Evolutionary conservation across 1,140 invertebrate genomes (phyloP).

Genomic region (Tetragonula clypearis): DNA sequence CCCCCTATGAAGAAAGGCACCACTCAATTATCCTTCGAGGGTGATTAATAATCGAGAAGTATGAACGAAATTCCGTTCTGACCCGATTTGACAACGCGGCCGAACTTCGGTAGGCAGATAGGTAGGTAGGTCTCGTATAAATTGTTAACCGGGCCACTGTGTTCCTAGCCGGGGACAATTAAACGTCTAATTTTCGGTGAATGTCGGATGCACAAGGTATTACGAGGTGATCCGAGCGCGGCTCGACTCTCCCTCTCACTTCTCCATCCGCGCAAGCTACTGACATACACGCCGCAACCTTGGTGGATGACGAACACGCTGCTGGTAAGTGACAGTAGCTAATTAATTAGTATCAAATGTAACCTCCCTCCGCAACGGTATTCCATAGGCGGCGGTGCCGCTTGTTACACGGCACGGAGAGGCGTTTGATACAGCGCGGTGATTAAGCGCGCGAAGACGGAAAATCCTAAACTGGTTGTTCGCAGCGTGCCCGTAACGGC

Average conservation of each 20-base stretch:
- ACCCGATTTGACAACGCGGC: not conserved
- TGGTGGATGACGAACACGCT: slow-evolving; percentile 74
- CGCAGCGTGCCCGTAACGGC: not conserved
- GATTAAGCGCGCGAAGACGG: slow-evolving; percentile 49
- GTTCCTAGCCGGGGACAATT: slow-evolving; percentile 22
- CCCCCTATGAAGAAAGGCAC: not conserved
- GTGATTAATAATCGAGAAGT: not conserved
- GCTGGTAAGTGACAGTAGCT: slow-evolving; percentile 74
- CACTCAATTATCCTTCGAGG: not conserved
- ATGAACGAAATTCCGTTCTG: not conserved
- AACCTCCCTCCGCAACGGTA: slow-evolving; percentile 59
- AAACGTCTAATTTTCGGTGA: slow-evolving; percentile 41
- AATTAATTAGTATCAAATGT: slow-evolving; percentile 77
- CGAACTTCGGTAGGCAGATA: no score
- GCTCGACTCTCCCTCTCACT: not conserved
- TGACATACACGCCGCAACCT: slow-evolving; percentile 42
- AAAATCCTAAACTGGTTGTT: slow-evolving; percentile 32
- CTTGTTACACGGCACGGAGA: slow-evolving; percentile 25
- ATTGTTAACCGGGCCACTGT: not conserved
- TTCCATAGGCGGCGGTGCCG: slow-evolving; percentile 5
- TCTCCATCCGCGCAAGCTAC: not conserved
- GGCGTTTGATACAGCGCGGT: slow-evolving; percentile 51
- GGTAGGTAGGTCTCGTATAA: slow-evolving; percentile 1
- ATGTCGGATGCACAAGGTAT: slow-evolving; percentile 29
- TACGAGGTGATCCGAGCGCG: slow-evolving; percentile 18